phyloP scores from a whole-genome alignment of 1,140 invertebrate genomes.

The Lordiphosa clarofinis region DNA sequence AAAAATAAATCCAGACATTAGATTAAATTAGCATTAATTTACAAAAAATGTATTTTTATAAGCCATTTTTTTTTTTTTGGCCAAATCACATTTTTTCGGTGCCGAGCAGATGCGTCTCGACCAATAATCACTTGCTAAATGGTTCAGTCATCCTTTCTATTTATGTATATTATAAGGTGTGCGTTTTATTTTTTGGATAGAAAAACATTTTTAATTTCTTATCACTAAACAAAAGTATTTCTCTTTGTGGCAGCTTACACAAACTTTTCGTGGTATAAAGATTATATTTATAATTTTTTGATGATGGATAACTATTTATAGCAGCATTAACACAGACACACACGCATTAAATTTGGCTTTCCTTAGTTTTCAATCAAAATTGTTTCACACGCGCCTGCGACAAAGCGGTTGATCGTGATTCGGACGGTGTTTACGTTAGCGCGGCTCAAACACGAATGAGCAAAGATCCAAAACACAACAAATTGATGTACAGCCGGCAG shows the following conservation, averaged over 20 bases:
- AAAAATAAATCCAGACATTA: constrained; percentile 42
- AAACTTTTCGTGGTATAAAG: constrained; percentile 2
- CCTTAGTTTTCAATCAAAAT: constrained; percentile 20
- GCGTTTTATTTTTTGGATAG: constrained; percentile 11
- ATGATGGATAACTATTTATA: constrained; percentile 19
- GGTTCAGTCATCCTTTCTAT: constrained; percentile 25
- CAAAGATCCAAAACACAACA: constrained; percentile 43
- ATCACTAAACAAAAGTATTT: too few relatives aligned
- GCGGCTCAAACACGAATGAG: constrained; percentile 64
- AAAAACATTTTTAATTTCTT: constrained; percentile 4
- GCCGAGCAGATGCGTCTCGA: constrained; percentile 46
- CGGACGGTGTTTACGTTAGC: constrained; percentile 40
- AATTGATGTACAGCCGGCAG: constrained; percentile 38
- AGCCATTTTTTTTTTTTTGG: too few relatives aligned
- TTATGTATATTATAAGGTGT: not conserved
- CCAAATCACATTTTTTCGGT: constrained; percentile 31
- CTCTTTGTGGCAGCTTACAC: too few relatives aligned
- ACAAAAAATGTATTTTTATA: not conserved
- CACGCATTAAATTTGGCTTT: constrained; percentile 27
- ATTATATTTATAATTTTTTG: not conserved
- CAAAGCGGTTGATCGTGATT: constrained; percentile 4
- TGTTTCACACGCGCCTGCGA: constrained; percentile 14
- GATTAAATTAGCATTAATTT: constrained; percentile 61
- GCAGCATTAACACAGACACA: not conserved
- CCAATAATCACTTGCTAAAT: constrained; percentile 70